Evolutionary conservation across 2,888 invertebrate genomes (phyloP).

Genomic region (Cryptocheilus praepositus): DNA sequence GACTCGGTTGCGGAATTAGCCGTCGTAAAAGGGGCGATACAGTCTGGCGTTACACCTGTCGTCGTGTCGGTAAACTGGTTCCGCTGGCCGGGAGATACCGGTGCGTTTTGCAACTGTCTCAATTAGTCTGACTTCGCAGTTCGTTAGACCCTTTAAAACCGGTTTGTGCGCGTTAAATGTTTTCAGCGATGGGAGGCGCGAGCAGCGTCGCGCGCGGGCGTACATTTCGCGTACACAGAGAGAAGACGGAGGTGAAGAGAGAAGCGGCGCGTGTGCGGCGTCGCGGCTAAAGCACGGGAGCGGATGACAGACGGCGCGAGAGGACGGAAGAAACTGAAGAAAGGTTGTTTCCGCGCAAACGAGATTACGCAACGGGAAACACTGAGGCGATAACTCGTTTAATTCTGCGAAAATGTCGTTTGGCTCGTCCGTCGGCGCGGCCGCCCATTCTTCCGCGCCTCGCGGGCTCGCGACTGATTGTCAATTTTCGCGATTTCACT

Average conservation of each 20-base stretch:
- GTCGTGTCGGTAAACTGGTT: slow-evolving; percentile 50
- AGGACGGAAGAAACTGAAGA: slow-evolving; percentile 29
- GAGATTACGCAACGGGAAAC: slow-evolving; percentile 32
- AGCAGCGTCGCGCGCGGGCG: slow-evolving; percentile 25
- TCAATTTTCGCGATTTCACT: not conserved
- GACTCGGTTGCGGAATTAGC: slow-evolving; percentile 39
- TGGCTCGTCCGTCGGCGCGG: not conserved
- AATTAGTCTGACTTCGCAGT: slow-evolving; percentile 67
- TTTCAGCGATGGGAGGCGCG: slow-evolving; percentile 40
- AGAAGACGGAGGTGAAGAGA: slow-evolving; percentile 16
- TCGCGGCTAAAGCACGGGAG: too few relatives aligned
- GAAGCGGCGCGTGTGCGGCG: not conserved
- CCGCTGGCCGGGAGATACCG: slow-evolving; percentile 29
- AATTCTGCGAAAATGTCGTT: slow-evolving; percentile 3
- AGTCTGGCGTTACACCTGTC: slow-evolving; percentile 58
- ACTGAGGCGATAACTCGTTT: slow-evolving; percentile 28
- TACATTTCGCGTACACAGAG: slow-evolving; percentile 19
- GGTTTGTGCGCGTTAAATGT: slow-evolving; percentile 53
- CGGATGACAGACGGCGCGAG: slow-evolving; percentile 20
- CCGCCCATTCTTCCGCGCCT: too few relatives aligned
- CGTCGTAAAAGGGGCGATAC: slow-evolving; percentile 52
- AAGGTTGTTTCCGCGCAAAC: slow-evolving; percentile 31
- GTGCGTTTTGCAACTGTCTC: slow-evolving; percentile 56
- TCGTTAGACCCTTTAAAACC: slow-evolving; percentile 66
- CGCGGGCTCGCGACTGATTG: too few relatives aligned